These are phyloP conservation scores for Aphelinus certus DNA, from an alignment of 1,140 invertebrate genomes.

Conservation along the genomic window DNA sequence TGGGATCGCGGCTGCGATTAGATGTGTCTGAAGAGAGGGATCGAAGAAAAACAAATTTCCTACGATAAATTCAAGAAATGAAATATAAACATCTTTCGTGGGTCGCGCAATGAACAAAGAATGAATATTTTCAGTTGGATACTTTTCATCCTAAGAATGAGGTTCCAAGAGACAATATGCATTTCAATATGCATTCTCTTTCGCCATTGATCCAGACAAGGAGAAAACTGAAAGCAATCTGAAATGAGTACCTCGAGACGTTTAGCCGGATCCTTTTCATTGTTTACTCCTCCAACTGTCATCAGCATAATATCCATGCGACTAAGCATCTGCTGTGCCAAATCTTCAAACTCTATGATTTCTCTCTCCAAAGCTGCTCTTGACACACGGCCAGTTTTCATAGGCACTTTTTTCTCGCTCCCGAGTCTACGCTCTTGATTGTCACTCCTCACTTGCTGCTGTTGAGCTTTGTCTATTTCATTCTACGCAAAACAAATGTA, in stretches of 20 bases:
- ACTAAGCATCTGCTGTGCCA: constrained; percentile 71
- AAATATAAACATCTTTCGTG: not conserved
- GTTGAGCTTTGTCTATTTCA: constrained; percentile 23
- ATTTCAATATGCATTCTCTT: not conserved
- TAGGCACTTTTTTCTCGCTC: constrained; percentile 18
- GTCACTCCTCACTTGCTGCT: not conserved
- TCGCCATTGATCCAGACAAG: too few relatives aligned
- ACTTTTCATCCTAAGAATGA: too few relatives aligned
- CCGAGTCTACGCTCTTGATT: not conserved
- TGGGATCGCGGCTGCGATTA: too few relatives aligned
- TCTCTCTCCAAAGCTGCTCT: constrained; percentile 62
- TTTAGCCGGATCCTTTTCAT: constrained; percentile 74
- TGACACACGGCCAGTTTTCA: constrained; percentile 45
- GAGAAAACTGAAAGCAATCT: not conserved
- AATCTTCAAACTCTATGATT: constrained; percentile 69
- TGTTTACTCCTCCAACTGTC: constrained; percentile 73
- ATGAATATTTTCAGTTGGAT: too few relatives aligned
- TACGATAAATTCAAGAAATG: not conserved
- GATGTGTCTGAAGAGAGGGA: too few relatives aligned
- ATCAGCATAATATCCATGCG: constrained; percentile 75
- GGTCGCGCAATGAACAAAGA: too few relatives aligned
- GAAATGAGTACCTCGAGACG: constrained; percentile 68
- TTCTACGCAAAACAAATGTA: not conserved
- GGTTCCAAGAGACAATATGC: not conserved
- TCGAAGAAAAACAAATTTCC: not conserved